Evolutionary conservation across 2,888 invertebrate species (phyloP).

Genomic region (Andrena minutula): DNA sequence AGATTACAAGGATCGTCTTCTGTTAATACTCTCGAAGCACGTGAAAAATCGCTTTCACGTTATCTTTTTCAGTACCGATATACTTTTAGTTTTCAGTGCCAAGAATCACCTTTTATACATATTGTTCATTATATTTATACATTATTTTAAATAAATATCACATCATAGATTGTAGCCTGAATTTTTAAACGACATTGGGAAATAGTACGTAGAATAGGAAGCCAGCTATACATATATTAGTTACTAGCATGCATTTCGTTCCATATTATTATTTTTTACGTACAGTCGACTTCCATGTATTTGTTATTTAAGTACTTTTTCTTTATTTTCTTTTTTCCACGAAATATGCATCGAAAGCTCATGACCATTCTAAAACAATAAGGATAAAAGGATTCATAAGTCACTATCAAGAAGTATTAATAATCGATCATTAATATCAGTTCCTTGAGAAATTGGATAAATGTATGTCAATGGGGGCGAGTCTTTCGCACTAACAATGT

Average conservation of each 20-base stretch:
- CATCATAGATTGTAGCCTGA: constrained; percentile 18
- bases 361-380: constrained; percentile 22
- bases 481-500: constrained; percentile 68
- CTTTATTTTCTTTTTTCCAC: constrained; percentile 44
- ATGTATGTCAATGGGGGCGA: constrained; percentile 58
- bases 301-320: constrained; percentile 48
- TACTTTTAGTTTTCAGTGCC: constrained; percentile 35
- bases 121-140: constrained; percentile 26
- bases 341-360: constrained; percentile 19
- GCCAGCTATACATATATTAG: constrained; percentile 64
- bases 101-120: constrained; percentile 24
- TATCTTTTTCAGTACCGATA: constrained; percentile 22
- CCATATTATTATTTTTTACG: constrained; percentile 62
- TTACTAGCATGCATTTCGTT: constrained; percentile 56
- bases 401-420: constrained; percentile 12
- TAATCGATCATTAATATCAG: constrained; percentile 42
- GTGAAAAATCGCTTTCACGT: constrained; percentile 19
- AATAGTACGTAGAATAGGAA: constrained; percentile 65
- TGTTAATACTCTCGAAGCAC: background rate
- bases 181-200: constrained; percentile 23
- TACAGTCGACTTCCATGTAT: constrained; percentile 56
- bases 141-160: constrained; percentile 36
- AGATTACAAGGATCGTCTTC: constrained; percentile 25
- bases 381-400: constrained; percentile 37
- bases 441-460: constrained; percentile 38